Conservation (phyloP, 2,113 vertebrate species). For the Pygoscelis adeliae region DNA sequence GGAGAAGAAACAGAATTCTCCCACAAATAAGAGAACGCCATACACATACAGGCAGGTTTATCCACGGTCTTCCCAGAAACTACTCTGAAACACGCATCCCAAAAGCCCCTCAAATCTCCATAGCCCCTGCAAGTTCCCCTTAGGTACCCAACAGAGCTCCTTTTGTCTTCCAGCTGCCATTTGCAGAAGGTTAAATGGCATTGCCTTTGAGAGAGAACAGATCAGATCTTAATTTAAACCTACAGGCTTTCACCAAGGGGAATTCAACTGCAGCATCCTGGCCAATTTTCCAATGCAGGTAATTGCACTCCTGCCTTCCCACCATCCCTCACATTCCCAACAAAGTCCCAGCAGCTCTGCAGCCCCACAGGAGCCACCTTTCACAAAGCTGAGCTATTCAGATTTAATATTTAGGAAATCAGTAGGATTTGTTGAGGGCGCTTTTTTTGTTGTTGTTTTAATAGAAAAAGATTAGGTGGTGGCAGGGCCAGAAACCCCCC, state of each 20-base stretch:
- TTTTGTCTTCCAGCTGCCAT: neutral
- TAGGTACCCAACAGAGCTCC: neutral
- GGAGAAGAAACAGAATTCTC: neutral
- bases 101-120: neutral
- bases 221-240: neutral
- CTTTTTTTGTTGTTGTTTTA: neutral
- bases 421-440: neutral
- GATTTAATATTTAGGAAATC: neutral
- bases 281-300: neutral
- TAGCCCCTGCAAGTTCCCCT: neutral
- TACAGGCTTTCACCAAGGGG: neutral
- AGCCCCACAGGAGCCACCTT: neutral
- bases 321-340: neutral
- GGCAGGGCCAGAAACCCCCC: neutral
- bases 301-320: neutral
- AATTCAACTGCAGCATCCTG: neutral
- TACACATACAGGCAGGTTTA: neutral
- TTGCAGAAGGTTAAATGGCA: neutral
- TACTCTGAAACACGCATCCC: neutral
- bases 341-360: neutral
- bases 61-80: neutral
- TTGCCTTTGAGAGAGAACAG: neutral
- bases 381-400: neutral
- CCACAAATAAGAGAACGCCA: neutral
- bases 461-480: neutral